Base-by-base conservation (phyloP, 37 sponge, comb jelly and placozoan species). In the Cladorhizidae sp. region DNA sequence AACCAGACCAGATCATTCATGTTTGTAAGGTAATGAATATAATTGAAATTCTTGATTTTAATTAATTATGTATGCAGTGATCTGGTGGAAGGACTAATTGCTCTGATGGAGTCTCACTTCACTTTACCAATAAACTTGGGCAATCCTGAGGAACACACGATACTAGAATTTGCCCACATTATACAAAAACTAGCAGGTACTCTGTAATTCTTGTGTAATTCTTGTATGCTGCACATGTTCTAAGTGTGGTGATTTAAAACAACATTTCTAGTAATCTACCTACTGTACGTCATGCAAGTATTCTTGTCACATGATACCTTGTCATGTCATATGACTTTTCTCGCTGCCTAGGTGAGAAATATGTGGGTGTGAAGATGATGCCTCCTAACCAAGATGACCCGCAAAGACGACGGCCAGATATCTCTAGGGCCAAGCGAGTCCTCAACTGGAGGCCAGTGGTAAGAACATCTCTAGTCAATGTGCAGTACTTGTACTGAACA, bases 1-100 rank as follows among this genome's bases (percentile, higher is more conserved):
- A 85, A 80, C 57, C 92, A 97, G 67, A 94, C 97, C 22, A 80
- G 97, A 35, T 97, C 97, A 9, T 97, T 97, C 73, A 90, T 89
- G 90, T 97, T 92, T 64, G 74, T 97, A 64, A 83, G 92, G 84
- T 87, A 28, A 57, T 36, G 6, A n/a, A 21, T 36, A n/a, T n/a
- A n/a, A n/a, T n/a, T n/a, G n/a, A n/a, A n/a, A n/a, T n/a, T n/a
- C n/a, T n/a, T n/a, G n/a, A n/a, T n/a, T 25, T 35, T 32, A 11
- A 6, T 33, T 35, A 35, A 9, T 45, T 45, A 9, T 45, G n/a
- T n/a, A 8, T 54, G 3, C 79, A 93, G 91, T 84, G 98, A 97
- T 49, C 79, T 97, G 40, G 93, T 97, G 61, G 52, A 64, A 23
- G 98, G 96, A 11, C 78, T 97, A 56, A 89, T 97, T 18, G 63